phyloP scores from a whole-genome alignment of 2,113 vertebrate genomes.

The Halichoerus grypus region DNA sequence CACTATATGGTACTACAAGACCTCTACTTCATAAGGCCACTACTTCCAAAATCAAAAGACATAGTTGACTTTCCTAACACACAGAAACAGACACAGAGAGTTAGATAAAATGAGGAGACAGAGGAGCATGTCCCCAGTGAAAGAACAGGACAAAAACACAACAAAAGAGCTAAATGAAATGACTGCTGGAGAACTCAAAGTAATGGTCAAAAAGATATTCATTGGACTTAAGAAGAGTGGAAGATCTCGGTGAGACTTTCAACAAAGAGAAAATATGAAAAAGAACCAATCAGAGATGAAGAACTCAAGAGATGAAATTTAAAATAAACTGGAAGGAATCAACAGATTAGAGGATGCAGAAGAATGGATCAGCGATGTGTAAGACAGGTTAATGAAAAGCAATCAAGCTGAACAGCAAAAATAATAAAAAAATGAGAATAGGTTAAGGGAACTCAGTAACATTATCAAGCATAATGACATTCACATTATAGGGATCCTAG shows the following conservation, averaged over 20 bases:
- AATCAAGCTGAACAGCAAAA: not conserved
- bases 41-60: not conserved
- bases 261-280: not conserved
- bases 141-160: not conserved
- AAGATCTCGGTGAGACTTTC: not conserved
- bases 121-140: not conserved
- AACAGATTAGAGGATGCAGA: not conserved
- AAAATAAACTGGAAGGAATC: not conserved
- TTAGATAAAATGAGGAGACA: not conserved
- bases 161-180: not conserved
- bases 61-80: not conserved
- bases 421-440: not conserved
- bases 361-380: not conserved
- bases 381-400: not conserved
- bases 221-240: not conserved
- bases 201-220: not conserved
- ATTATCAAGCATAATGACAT: not conserved
- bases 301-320: not conserved
- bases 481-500: not conserved
- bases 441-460: not conserved
- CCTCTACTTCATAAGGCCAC: not conserved
- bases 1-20: not conserved
- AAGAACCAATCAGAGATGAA: not conserved
- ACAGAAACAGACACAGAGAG: not conserved
- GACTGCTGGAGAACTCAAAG: not conserved